phyloP scores from a whole-genome alignment of 2,797 vertebrate species.

The Fundulus diaphanus region DNA sequence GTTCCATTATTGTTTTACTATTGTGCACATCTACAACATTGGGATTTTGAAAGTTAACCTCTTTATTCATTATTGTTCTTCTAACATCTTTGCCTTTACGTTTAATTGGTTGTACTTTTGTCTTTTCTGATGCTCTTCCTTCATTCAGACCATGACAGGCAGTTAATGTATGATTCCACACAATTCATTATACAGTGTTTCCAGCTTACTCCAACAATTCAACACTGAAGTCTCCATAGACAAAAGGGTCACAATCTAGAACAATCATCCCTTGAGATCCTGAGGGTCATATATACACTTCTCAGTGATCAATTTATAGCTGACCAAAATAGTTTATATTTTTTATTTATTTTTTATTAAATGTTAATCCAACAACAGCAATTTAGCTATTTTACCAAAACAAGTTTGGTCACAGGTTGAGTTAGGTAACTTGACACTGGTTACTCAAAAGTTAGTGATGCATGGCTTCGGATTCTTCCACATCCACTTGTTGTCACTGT shows the following conservation, averaged over 20 bases:
- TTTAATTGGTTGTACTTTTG: not conserved
- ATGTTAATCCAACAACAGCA: not conserved
- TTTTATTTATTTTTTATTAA: not conserved
- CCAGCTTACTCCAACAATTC: not conserved
- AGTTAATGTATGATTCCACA: not conserved
- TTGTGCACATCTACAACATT: too few species aligned
- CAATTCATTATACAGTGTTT: not conserved
- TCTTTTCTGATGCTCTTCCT: not conserved
- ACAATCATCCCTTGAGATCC: not conserved
- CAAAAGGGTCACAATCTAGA: not conserved
- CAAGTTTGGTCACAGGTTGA: not conserved
- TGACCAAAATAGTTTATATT: not conserved
- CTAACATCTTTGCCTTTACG: not conserved
- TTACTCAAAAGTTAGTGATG: conserved; percentile 1
- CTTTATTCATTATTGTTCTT: too few species aligned
- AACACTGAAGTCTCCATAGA: not conserved
- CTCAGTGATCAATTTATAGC: not conserved
- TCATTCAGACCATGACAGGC: not conserved
- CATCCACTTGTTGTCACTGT: conserved; percentile 16
- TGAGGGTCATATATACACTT: not conserved
- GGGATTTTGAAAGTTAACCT: too few species aligned
- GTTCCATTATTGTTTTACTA: too few species aligned
- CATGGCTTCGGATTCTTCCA: conserved; percentile 8
- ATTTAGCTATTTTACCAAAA: not conserved
- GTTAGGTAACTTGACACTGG: not conserved